phyloP scores from a whole-genome alignment of 1,140 invertebrate species.

The Cyclina sinensis region DNA sequence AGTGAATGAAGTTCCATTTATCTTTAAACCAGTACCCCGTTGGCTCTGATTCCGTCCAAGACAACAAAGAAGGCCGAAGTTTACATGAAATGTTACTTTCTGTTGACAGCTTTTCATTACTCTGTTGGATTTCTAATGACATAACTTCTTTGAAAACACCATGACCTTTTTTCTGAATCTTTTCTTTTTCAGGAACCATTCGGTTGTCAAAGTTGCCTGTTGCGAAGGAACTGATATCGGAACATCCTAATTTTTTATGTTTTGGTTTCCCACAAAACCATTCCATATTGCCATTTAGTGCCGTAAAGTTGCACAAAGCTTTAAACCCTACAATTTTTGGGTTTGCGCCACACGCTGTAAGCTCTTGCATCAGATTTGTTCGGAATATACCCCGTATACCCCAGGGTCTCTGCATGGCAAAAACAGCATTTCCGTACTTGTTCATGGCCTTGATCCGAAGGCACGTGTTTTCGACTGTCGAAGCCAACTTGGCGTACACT shows the following conservation, averaged over 20 bases:
- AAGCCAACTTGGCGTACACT: slow-evolving; percentile 16
- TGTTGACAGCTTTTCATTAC: not conserved
- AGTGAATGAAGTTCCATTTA: slow-evolving; percentile 35
- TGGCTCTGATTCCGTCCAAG: slow-evolving; percentile 8
- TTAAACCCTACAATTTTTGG: not conserved
- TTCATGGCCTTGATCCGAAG: slow-evolving; percentile 16
- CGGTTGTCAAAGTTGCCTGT: not conserved
- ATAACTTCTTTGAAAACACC: not conserved
- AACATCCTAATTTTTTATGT: not conserved
- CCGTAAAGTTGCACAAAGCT: slow-evolving; percentile 53
- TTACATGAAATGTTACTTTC: not conserved
- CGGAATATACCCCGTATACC: slow-evolving; percentile 36
- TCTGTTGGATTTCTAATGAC: not conserved
- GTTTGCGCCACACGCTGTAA: slow-evolving; percentile 32
- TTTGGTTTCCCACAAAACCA: slow-evolving; percentile 59
- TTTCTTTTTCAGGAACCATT: not conserved
- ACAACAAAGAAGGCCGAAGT: not conserved
- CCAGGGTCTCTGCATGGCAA: slow-evolving; percentile 10
- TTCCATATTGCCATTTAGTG: slow-evolving; percentile 45
- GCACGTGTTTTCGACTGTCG: slow-evolving; percentile 50
- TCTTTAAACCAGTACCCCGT: slow-evolving; percentile 38
- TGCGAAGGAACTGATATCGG: slow-evolving; percentile 25
- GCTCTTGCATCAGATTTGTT: not conserved
- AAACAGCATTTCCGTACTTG: slow-evolving; percentile 32
- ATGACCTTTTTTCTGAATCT: slow-evolving; percentile 16